Conservation (phyloP, 2,888 invertebrate species). For the Xestia ashworthii region DNA sequence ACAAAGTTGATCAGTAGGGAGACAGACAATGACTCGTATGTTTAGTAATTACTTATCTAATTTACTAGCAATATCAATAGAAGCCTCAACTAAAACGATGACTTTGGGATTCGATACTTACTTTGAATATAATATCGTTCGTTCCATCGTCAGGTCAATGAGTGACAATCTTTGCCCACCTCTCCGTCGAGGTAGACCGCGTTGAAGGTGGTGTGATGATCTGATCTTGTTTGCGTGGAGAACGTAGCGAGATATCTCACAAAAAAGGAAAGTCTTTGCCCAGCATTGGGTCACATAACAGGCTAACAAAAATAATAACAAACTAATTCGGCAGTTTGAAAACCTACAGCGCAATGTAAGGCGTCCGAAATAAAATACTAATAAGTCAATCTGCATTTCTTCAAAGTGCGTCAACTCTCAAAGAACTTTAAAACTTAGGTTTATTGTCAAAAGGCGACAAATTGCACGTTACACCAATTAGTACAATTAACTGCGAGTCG, state of each 20-base stretch:
- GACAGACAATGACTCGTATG: neutral
- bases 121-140: neutral
- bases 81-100: neutral
- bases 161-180: neutral
- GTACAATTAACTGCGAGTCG: constrained; percentile 18
- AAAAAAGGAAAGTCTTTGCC: neutral
- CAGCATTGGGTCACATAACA: neutral
- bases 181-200: too few species aligned
- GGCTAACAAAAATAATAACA: neutral
- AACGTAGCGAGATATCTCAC: too few species aligned
- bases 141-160: neutral
- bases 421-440: neutral
- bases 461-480: constrained; percentile 23
- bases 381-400: neutral
- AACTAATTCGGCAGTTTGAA: neutral
- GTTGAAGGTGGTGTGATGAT: too few species aligned
- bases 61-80: neutral
- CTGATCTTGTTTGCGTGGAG: too few species aligned
- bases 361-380: neutral
- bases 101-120: neutral
- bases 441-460: constrained; percentile 21
- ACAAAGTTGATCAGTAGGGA: neutral
- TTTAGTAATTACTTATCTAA: neutral
- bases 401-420: neutral
- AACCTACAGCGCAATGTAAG: neutral